These are phyloP conservation scores for Andrena marginata DNA, from an alignment of 2,888 invertebrate species.

Conservation along the genomic window DNA sequence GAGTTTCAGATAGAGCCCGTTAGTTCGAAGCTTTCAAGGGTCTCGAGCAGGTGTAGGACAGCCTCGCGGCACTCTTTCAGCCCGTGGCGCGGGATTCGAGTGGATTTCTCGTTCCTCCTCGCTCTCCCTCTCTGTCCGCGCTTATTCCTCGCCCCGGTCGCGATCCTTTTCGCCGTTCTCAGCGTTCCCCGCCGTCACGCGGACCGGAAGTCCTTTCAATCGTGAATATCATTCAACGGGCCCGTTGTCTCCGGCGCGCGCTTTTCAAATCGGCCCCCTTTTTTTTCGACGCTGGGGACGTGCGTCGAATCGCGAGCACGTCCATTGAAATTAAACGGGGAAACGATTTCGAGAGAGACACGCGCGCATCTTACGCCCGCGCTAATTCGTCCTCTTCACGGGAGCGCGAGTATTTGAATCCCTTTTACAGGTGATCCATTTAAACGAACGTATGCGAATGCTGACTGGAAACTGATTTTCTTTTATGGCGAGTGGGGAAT, in stretches of 20 bases:
- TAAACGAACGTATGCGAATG: no score
- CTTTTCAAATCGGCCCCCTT: slow-evolving; percentile 5
- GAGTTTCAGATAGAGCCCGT: slow-evolving; percentile 40
- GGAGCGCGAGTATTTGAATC: background rate
- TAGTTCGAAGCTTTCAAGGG: slow-evolving; percentile 36
- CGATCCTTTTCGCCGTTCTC: slow-evolving; percentile 9
- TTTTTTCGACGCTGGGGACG: background rate
- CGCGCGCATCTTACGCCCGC: background rate
- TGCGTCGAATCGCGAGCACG: slow-evolving; percentile 7
- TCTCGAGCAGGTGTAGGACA: slow-evolving; percentile 54
- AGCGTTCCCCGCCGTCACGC: background rate
- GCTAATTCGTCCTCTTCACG: background rate
- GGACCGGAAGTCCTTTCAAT: slow-evolving; percentile 49
- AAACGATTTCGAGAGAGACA: background rate
- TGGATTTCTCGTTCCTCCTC: slow-evolving; percentile 10
- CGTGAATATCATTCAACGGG: slow-evolving; percentile 55
- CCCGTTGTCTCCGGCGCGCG: slow-evolving; percentile 43
- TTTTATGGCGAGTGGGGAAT: no score
- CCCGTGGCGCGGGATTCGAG: slow-evolving; percentile 25
- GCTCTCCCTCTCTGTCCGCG: background rate
- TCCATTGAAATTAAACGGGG: background rate
- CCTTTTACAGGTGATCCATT: no score
- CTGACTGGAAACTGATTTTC: no score
- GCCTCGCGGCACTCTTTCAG: slow-evolving; percentile 44
- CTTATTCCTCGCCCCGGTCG: background rate